Percentiles rank a stretch among this genome's conserved stretches.
These are phyloP conservation scores for Esperia sulphurella DNA, from an alignment of 2,888 invertebrate species.

Conservation along the genomic window DNA sequence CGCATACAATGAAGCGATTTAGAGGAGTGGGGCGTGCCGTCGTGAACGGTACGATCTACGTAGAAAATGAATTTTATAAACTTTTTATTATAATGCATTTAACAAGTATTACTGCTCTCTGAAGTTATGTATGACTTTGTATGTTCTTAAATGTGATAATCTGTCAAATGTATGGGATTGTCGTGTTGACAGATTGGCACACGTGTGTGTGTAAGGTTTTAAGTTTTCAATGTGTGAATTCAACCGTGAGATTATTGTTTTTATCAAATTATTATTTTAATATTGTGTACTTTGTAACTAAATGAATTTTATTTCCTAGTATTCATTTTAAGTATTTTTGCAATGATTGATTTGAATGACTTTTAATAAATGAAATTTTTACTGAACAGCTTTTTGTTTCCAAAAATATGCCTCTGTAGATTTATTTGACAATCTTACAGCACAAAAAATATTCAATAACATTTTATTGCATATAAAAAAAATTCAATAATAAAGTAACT, in stretches of 20 bases:
- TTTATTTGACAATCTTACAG: too few species aligned
- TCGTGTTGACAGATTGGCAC: neutral
- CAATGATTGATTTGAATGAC: constrained; percentile 1
- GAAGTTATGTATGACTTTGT: neutral
- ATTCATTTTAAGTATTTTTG: neutral
- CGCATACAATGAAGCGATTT: too few species aligned
- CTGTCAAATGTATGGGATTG: neutral
- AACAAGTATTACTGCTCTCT: neutral
- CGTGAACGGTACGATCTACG: too few species aligned
- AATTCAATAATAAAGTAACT: too few species aligned
- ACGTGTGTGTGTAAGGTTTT: neutral
- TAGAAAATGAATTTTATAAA: too few species aligned
- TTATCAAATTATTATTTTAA: neutral
- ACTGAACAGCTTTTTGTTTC: neutral
- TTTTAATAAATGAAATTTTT: constrained; percentile 1
- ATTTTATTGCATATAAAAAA: too few species aligned
- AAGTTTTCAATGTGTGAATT: neutral
- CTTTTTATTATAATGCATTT: too few species aligned
- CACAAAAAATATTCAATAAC: too few species aligned
- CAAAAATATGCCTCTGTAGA: neutral
- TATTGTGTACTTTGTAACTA: neutral
- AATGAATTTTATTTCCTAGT: neutral
- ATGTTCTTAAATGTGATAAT: too few species aligned
- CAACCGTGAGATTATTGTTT: neutral
- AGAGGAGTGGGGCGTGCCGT: too few species aligned